Conservation (phyloP, 2,797 vertebrate species). For the Megalops cyprinoides region DNA sequence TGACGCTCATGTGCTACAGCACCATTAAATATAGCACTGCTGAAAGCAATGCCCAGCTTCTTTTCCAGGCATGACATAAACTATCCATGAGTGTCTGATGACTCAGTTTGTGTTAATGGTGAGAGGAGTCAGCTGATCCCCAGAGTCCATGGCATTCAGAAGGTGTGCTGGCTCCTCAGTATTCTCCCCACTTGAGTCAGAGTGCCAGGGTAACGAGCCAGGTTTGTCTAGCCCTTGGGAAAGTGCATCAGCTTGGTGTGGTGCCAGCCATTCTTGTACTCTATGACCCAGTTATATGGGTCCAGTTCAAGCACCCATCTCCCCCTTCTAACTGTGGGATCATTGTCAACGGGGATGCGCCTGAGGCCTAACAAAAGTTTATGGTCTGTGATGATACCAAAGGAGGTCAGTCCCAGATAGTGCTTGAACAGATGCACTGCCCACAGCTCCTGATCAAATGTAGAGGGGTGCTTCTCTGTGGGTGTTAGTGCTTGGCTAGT, state of each 20-base stretch:
- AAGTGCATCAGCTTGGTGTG: slow-evolving; percentile 35
- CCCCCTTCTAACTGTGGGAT: slow-evolving; percentile 30
- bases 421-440: slow-evolving; percentile 14
- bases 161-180: no score
- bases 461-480: neutral
- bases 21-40: neutral
- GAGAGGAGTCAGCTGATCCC: slow-evolving; percentile 33
- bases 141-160: no score
- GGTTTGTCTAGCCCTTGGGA: no score
- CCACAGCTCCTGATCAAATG: slow-evolving; percentile 23
- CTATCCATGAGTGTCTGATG: slow-evolving; percentile 27
- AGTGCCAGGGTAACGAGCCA: no score
- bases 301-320: slow-evolving; percentile 44
- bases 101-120: slow-evolving; percentile 35
- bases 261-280: slow-evolving; percentile 19
- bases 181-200: no score
- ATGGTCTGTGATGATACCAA: slow-evolving; percentile 42
- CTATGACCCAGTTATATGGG: slow-evolving; percentile 33
- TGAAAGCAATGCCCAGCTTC: neutral
- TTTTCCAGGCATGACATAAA: neutral
- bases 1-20: neutral
- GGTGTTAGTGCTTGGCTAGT: slow-evolving; percentile 15
- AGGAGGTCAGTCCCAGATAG: slow-evolving; percentile 20
- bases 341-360: slow-evolving; percentile 30
- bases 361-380: slow-evolving; percentile 27